Base-by-base conservation (phyloP, 2,113 vertebrate genomes). In the Tychaedon coryphoeus region DNA sequence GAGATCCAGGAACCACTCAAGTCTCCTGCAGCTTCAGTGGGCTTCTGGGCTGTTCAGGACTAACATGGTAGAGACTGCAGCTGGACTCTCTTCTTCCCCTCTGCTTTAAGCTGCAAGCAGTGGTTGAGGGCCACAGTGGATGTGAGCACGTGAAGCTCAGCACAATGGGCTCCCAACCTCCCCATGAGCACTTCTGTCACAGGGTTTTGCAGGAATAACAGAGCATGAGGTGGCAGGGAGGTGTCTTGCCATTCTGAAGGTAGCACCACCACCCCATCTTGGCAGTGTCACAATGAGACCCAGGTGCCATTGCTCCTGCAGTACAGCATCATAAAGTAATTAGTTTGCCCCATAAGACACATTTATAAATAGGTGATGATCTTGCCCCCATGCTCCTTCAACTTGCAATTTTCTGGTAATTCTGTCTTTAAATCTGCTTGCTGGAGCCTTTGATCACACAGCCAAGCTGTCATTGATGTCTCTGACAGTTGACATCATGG, bases 401-500 rank as follows among this genome's bases (percentile, higher is more conserved):
- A 5, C 34, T 88, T 81, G 80, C 34, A 51, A 6, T 90, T 95
- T 95, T 88, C 67, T 83, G 87, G 47, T 90, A 96, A 91, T 96
- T 95, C 71, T 88, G 62, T 87, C 82, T 93, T 90, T 87, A 92
- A 96, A 94, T 92, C 90, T 1, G 8, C 90, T 91, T 79, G 56
- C 74, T 74, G 67, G 75, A 90, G 62, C 71, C 89, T 95, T 86
- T 95, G 90, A 95, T 96, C 93, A 70, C 38, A 19, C 54, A 67
- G 90, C 74, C 15, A 62, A 97, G 94, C 87, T 91, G 90, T 79
- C 47, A 5, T 9, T 56, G 92, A 91, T 93, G 90, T 66, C 67
- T 86, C 93, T 94, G 93, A 94, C 81, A 91, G 94, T 66, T 94
- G 96, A 95, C 95, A 97, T 92, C 96, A 94, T 79, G 91, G 64